A percentile compares a stretch with the other conserved stretches of the same genome.
Conservation (phyloP, 2,113 vertebrate genomes). For the Neomonachus schauinslandi region DNA sequence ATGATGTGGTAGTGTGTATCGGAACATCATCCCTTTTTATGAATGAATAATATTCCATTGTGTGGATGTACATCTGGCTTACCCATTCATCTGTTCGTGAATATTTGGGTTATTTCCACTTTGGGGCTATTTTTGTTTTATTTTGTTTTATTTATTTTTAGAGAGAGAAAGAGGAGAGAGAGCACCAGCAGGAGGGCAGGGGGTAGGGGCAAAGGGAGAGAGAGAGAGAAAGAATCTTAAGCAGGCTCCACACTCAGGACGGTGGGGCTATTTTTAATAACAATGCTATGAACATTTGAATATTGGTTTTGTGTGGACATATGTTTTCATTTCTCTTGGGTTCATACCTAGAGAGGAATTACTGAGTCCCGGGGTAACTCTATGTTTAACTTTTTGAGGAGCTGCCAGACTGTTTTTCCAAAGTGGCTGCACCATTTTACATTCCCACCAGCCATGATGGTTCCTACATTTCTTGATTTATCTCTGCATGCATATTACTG, state of each 20-base stretch:
- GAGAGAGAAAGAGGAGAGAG: not conserved
- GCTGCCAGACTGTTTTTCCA: not conserved
- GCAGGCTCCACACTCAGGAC: not conserved
- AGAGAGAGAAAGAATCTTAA: not conserved
- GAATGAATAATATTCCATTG: not conserved
- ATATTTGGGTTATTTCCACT: not conserved
- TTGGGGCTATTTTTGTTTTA: not conserved
- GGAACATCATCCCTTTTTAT: not conserved
- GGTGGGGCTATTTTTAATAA: not conserved
- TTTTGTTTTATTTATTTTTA: not conserved
- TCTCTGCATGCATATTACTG: not conserved
- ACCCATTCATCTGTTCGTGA: not conserved
- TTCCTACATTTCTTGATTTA: not conserved
- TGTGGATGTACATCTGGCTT: too few relatives aligned
- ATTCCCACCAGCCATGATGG: not conserved
- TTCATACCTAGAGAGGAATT: not conserved
- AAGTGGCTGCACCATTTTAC: not conserved
- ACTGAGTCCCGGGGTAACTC: not conserved
- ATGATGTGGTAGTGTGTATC: not conserved
- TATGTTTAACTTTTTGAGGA: not conserved
- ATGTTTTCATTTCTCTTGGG: not conserved
- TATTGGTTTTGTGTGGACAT: not conserved
- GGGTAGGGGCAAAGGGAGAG: not conserved
- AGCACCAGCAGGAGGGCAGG: not conserved
- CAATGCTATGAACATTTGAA: too few relatives aligned